Conservation (phyloP, 1,140 invertebrate species). For the Eupristina koningsbergeri region DNA sequence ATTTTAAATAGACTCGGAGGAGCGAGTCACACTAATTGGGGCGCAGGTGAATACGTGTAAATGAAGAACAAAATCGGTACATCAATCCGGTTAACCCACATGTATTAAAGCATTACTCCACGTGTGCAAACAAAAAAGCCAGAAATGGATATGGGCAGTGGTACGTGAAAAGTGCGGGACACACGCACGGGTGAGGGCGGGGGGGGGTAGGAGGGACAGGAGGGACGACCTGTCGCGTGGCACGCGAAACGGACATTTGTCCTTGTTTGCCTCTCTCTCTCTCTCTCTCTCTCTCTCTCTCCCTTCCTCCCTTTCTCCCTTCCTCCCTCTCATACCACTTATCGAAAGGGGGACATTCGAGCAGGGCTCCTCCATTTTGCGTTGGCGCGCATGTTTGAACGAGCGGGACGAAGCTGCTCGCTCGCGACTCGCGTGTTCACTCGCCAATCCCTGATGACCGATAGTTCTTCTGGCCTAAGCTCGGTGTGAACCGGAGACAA, state of each 20-base stretch:
- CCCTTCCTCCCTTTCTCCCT: not conserved
- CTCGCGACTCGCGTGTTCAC: not conserved
- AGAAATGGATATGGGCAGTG: not conserved
- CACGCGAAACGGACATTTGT: too few relatives aligned
- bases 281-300: not conserved
- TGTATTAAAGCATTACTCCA: not conserved
- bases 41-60: too few relatives aligned
- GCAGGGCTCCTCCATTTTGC: not conserved
- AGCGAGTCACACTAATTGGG: too few relatives aligned
- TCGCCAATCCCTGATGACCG: not conserved
- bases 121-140: not conserved
- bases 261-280: not conserved
- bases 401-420: too few relatives aligned
- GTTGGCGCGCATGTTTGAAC: not conserved
- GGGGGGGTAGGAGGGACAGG: not conserved
- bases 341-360: conserved; percentile 4
- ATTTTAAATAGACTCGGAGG: too few relatives aligned
- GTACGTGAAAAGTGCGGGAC: too few relatives aligned
- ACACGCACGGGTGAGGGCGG: not conserved
- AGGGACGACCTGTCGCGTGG: too few relatives aligned
- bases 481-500: not conserved
- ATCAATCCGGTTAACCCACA: not conserved
- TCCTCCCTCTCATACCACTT: not conserved
- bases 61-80: not conserved
- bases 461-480: not conserved